Evolutionary conservation across 2,888 invertebrate species (phyloP), one percentile per base, ranked within the genome.

Genomic region (Gandaritis pyraliata): DNA sequence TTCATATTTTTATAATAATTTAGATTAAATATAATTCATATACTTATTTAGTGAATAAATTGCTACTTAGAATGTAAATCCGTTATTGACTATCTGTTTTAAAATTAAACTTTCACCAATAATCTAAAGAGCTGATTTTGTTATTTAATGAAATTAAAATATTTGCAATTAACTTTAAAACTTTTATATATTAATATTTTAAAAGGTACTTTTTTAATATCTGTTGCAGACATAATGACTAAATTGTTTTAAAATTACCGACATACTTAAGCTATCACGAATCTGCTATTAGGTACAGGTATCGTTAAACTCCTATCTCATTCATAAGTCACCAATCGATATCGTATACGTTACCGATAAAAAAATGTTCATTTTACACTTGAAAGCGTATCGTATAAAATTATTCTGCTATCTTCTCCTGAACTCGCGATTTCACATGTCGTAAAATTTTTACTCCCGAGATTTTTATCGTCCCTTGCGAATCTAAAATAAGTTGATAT

Each of bases 401-500:
- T 80, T 78, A 79, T 81, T 80, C 76, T 67, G 75, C 78, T 80
- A 82, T 82, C 80, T 78, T 66, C 69, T 74, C 74, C 71, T 71
- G 74, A 77, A 78, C 77, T 81, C 78, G 76, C 80, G 79, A 82
- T 82, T 83, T 83, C 77, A 76, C 77, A 77, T 80, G 79, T 82
- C 84, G 79, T 83, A 83, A 83, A 83, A 78, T 71, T 79, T 83
- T 81, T 82, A 80, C 80, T 76, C 71, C 58, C 67, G 72, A 80
- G 79, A 83, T 80, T 83, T 82, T 83, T 81, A 83, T 81, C 82
- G 76, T 73, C 65, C 63, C 67, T 56, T 68, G 66, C 55, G 70
- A 74, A 73, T 77, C 76, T 79, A 76, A 82, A 82, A 77, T 80
- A 77, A 77, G 76, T 76, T 78, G 70, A 79, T 76, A 72, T 76